Conservation (phyloP, 1,140 invertebrate species). For the Lycorma delicatula region DNA sequence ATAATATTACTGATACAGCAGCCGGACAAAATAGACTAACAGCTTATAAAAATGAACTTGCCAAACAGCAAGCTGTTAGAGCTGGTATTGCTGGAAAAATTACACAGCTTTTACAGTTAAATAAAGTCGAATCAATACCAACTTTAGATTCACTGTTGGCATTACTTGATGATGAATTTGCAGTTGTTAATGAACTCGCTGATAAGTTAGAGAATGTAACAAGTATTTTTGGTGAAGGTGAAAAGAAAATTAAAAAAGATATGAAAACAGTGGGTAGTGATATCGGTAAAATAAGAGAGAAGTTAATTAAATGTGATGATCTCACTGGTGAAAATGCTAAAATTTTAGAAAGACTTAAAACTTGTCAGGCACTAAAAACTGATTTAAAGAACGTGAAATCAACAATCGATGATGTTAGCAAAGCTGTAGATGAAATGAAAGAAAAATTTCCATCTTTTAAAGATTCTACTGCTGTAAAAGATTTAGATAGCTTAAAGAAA, state of each 20-base stretch:
- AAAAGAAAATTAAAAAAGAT: conserved; percentile 57
- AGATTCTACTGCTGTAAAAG: conserved; percentile 62
- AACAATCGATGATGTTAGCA: conserved; percentile 56
- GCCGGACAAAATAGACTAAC: conserved; percentile 63
- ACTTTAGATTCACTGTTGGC: conserved; percentile 58
- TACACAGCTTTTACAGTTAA: conserved; percentile 69
- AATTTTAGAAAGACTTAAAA: conserved; percentile 67
- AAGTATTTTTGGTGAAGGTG: conserved; percentile 58
- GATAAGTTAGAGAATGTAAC: conserved; percentile 64
- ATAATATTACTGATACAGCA: conserved; percentile 69
- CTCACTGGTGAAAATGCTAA: conserved; percentile 78
- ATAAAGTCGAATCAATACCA: conserved; percentile 58
- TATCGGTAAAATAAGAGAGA: conserved; percentile 69
- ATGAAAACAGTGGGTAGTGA: conserved; percentile 59
- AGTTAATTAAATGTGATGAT: conserved; percentile 84
- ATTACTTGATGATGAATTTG: conserved; percentile 68
- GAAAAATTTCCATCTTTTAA: conserved; percentile 68
- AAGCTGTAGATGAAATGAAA: conserved; percentile 60
- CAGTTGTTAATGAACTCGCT: conserved; percentile 60
- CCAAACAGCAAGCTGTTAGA: conserved; percentile 62
- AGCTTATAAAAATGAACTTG: conserved; percentile 80
- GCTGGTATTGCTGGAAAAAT: conserved; percentile 69
- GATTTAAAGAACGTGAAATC: conserved; percentile 51
- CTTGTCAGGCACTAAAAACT: conserved; percentile 57
- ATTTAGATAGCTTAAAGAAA: conserved; percentile 66